Evolutionary conservation across 2,888 invertebrate species (phyloP).

Genomic region (Mactromeris polynyma): DNA sequence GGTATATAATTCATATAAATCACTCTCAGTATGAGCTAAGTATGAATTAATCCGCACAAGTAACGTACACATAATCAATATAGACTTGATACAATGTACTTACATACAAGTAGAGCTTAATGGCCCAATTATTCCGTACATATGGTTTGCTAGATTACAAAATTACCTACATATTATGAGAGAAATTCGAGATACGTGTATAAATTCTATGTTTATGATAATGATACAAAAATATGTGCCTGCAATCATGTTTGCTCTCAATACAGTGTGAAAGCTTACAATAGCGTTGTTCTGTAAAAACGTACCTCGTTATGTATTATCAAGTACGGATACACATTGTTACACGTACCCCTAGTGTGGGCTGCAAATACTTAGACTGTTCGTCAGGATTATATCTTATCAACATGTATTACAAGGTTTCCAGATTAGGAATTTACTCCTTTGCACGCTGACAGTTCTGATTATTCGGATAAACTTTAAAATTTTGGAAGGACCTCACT

Average conservation of each 20-base stretch:
- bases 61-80: neutral
- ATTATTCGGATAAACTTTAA: neutral
- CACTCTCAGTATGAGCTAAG: neutral
- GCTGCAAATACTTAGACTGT: neutral
- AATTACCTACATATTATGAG: neutral
- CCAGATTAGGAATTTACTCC: neutral
- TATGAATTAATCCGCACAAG: neutral
- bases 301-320: neutral
- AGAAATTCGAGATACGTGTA: neutral
- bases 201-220: conserved; percentile 13
- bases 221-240: neutral
- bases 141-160: neutral
- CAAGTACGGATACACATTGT: neutral
- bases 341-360: neutral
- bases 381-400: neutral
- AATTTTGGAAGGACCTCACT: neutral
- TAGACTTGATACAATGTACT: neutral
- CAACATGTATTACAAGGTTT: neutral
- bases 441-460: neutral
- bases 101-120: conserved; percentile 1
- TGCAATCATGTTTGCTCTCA: neutral
- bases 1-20: neutral
- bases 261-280: neutral
- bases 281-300: neutral
- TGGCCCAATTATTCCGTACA: neutral